Conservation (phyloP, 2,113 vertebrate genomes). For the Passer domesticus region DNA sequence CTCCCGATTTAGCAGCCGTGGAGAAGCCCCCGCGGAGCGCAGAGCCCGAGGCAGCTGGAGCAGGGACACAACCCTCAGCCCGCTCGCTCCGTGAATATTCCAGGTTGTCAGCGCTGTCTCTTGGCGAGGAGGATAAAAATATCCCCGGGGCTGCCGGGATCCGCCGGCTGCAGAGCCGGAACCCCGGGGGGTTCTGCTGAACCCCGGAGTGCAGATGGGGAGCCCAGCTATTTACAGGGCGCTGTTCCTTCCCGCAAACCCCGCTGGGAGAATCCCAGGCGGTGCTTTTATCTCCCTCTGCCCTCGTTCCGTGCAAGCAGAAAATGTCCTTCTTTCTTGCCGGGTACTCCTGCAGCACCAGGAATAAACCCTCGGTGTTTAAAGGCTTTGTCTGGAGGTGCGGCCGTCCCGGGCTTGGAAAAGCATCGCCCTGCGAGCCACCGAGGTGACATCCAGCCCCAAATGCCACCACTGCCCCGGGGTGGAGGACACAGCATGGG, state of each 20-base stretch:
- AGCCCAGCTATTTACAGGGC: neutral
- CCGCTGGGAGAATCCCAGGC: neutral
- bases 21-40: neutral
- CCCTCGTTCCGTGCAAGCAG: neutral
- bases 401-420: neutral
- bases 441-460: neutral
- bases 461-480: accelerated
- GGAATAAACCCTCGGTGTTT: neutral
- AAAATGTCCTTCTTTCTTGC: neutral
- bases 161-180: neutral
- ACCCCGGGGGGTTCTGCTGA: neutral
- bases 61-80: neutral
- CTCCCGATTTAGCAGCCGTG: accelerated
- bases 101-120: neutral
- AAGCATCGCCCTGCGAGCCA: neutral
- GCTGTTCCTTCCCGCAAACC: neutral
- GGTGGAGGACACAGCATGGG: neutral
- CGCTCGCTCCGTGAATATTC: neutral
- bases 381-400: neutral
- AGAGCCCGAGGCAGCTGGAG: neutral
- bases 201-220: neutral
- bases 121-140: slow-evolving; percentile 39
- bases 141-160: neutral
- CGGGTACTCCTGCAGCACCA: neutral
- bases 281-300: neutral